Evolutionary conservation across 2,113 vertebrate genomes (phyloP).

Genomic region (Nettapus auritus): DNA sequence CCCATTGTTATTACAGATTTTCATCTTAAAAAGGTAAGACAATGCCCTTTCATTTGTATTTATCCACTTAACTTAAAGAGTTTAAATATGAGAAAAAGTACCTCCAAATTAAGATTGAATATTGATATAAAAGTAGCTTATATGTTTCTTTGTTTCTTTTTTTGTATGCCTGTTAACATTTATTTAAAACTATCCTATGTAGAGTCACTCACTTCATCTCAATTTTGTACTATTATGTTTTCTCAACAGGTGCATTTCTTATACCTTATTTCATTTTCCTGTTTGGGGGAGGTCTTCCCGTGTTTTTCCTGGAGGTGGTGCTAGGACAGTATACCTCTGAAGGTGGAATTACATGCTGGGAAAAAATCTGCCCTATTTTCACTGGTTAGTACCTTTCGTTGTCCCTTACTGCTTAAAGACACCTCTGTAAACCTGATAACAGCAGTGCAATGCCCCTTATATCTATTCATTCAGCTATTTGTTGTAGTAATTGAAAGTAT

Average conservation of each 20-base stretch:
- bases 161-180: neutral
- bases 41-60: neutral
- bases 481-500: neutral
- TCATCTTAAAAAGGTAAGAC: neutral
- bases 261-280: constrained; percentile 99
- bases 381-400: constrained; percentile 84
- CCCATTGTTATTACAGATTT: neutral
- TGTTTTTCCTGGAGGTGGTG: constrained; percentile 98
- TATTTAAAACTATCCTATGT: neutral
- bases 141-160: neutral
- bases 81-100: neutral
- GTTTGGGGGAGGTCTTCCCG: constrained; percentile 95
- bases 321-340: constrained; percentile 98
- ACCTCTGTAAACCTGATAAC: neutral
- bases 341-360: constrained; percentile 99
- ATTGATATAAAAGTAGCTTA: neutral
- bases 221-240: constrained; percentile 14
- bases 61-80: neutral
- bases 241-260: constrained; percentile 93
- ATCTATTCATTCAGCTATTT: neutral
- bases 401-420: neutral
- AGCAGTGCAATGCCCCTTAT: neutral
- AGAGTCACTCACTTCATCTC: neutral
- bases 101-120: neutral
- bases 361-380: constrained; percentile 97